These are phyloP conservation scores for Alsophila aescularia DNA, from an alignment of 2,888 invertebrate genomes.

Conservation along the genomic window DNA sequence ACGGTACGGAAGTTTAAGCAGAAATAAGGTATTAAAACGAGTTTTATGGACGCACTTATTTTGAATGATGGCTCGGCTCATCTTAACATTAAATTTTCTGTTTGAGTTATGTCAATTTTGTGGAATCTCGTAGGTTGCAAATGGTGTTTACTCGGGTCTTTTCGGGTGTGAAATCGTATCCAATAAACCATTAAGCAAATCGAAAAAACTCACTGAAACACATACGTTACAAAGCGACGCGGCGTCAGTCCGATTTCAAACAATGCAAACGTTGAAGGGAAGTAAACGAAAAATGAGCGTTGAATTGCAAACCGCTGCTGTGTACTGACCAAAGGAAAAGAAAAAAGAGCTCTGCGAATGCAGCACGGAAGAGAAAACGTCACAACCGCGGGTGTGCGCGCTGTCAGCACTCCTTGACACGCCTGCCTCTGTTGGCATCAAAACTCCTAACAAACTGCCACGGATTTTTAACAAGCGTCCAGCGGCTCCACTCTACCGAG, in stretches of 20 bases:
- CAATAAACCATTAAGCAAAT: slow-evolving; percentile 58
- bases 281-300: slow-evolving; percentile 66
- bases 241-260: slow-evolving; percentile 58
- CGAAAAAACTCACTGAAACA: slow-evolving; percentile 51
- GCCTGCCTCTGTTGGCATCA: slow-evolving; percentile 44
- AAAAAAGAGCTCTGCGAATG: slow-evolving; percentile 41
- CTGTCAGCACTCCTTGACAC: slow-evolving; percentile 64
- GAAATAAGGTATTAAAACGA: slow-evolving; percentile 80
- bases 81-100: slow-evolving; percentile 70
- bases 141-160: slow-evolving; percentile 23
- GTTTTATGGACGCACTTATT: slow-evolving; percentile 71
- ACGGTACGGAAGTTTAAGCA: slow-evolving; percentile 77
- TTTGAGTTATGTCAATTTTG: slow-evolving; percentile 59
- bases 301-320: slow-evolving; percentile 61
- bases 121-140: slow-evolving; percentile 32
- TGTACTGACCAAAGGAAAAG: slow-evolving; percentile 47
- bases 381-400: slow-evolving; percentile 41
- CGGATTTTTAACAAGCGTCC: slow-evolving; percentile 60
- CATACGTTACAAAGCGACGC: slow-evolving; percentile 59
- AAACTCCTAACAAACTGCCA: slow-evolving; percentile 57
- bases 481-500: slow-evolving; percentile 48
- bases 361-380: slow-evolving; percentile 42
- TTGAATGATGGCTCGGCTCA: slow-evolving; percentile 73
- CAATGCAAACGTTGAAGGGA: slow-evolving; percentile 63
- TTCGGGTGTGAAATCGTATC: slow-evolving; percentile 42